Percentiles rank a stretch among this genome's conserved stretches.
These are phyloP conservation scores for Cantharis flavilabris DNA, from an alignment of 2,888 invertebrate genomes.

Conservation along the genomic window DNA sequence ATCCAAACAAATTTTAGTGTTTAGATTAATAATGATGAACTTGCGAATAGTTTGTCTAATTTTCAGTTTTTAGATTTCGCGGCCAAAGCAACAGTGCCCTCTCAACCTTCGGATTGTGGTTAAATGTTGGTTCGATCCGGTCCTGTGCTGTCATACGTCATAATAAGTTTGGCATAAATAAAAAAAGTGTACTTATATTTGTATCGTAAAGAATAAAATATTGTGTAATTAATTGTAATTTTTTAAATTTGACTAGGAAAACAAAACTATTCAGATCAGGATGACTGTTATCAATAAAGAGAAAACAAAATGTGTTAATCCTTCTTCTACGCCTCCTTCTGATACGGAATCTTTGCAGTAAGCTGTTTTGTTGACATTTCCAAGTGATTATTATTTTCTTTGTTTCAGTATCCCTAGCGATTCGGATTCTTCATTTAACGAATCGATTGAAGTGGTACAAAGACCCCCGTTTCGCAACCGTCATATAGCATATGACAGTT, in stretches of 20 bases:
- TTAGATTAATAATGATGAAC: too few species aligned
- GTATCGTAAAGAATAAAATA: neutral
- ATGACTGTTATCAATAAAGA: slow-evolving; percentile 46
- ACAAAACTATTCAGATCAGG: neutral
- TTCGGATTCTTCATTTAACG: slow-evolving; percentile 37
- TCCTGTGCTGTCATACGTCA: neutral
- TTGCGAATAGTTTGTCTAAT: too few species aligned
- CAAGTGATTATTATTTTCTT: neutral
- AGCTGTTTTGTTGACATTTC: slow-evolving; percentile 22
- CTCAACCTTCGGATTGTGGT: too few species aligned
- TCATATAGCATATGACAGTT: neutral
- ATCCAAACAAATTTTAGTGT: too few species aligned
- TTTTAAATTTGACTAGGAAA: neutral
- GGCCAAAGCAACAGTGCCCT: too few species aligned
- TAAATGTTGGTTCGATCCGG: neutral
- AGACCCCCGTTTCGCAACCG: neutral
- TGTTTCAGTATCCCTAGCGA: slow-evolving; percentile 44
- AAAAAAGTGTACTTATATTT: neutral
- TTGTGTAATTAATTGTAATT: neutral
- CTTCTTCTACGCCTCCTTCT: slow-evolving; percentile 37
- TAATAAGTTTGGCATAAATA: neutral
- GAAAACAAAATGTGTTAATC: slow-evolving; percentile 38
- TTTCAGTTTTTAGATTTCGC: too few species aligned
- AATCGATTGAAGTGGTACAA: neutral
- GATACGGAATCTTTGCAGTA: slow-evolving; percentile 47